phyloP scores from a whole-genome alignment of 2,797 vertebrate genomes.

The Mus spretus region DNA sequence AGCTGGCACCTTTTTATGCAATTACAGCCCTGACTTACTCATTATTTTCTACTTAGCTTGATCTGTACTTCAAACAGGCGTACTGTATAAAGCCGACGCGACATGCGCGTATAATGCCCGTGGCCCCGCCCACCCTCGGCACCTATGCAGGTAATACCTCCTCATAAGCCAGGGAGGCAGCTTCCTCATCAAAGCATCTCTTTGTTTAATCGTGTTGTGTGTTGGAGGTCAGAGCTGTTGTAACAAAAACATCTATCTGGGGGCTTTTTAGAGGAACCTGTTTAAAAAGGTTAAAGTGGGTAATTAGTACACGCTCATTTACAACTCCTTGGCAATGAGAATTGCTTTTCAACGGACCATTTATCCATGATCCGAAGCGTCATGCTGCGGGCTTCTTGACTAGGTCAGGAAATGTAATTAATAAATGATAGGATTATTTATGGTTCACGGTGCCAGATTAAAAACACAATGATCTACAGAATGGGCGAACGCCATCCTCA shows the following conservation, averaged over 20 bases:
- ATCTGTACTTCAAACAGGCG: background rate
- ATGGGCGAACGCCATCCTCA: slow-evolving; percentile 85
- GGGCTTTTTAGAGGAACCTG: slow-evolving; percentile 89
- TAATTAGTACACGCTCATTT: slow-evolving; percentile 90
- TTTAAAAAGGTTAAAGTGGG: slow-evolving; percentile 91
- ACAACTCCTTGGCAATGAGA: slow-evolving; percentile 89
- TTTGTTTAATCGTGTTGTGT: slow-evolving; percentile 87
- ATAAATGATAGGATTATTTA: slow-evolving; percentile 93
- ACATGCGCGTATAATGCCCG: background rate
- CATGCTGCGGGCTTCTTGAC: slow-evolving; percentile 89
- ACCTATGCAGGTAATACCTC: slow-evolving; percentile 70
- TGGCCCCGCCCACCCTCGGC: slow-evolving; percentile 3
- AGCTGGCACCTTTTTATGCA: background rate
- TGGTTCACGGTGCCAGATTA: slow-evolving; percentile 90
- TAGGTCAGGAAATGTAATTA: slow-evolving; percentile 90
- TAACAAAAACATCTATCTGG: slow-evolving; percentile 89
- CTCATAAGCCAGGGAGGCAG: slow-evolving; percentile 28
- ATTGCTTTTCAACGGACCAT: slow-evolving; percentile 90
- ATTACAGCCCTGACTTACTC: background rate
- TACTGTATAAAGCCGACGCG: background rate
- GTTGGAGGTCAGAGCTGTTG: slow-evolving; percentile 88
- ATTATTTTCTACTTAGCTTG: slow-evolving; percentile 50
- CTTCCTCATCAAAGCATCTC: slow-evolving; percentile 84
- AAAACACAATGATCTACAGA: slow-evolving; percentile 88
- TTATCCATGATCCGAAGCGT: slow-evolving; percentile 89